Evolutionary conservation across 2,113 vertebrate genomes (phyloP).

Genomic region (Psittacus erithacus): DNA sequence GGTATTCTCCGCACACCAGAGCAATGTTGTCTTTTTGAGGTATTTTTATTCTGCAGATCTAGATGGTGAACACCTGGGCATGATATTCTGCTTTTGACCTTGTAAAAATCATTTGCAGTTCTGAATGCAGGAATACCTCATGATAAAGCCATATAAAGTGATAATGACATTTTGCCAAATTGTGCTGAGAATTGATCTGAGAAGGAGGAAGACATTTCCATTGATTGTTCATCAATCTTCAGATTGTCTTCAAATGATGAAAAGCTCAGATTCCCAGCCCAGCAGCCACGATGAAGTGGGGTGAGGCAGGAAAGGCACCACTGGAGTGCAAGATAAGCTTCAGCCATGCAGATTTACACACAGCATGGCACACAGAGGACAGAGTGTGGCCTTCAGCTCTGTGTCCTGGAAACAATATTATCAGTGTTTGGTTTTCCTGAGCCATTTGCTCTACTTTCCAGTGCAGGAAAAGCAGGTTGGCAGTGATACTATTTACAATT

Average conservation of each 20-base stretch:
- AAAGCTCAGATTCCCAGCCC: neutral
- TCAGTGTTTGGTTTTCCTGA: neutral
- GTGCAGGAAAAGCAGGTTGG: neutral
- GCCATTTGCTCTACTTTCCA: neutral
- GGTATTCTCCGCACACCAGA: neutral
- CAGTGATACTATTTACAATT: conserved; percentile 59
- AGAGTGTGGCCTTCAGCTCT: neutral
- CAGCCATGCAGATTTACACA: neutral
- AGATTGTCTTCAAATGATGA: conserved; percentile 16
- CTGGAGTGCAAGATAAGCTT: neutral
- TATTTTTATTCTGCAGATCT: neutral
- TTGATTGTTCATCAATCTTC: conserved; percentile 58
- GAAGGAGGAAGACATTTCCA: neutral
- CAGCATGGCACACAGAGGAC: rapidly evolving
- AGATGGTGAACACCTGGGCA: neutral
- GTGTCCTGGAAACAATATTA: neutral
- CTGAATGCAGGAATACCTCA: neutral
- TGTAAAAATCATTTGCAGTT: conserved; percentile 37
- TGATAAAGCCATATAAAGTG: conserved; percentile 28
- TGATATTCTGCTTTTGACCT: conserved; percentile 36
- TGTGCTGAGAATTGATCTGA: conserved; percentile 43
- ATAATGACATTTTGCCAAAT: conserved; percentile 52
- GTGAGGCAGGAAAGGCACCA: neutral
- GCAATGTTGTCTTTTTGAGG: neutral
- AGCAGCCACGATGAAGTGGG: rapidly evolving